phyloP scores from a whole-genome alignment of 2,888 invertebrate genomes.

The Drosophila kanekoi region DNA sequence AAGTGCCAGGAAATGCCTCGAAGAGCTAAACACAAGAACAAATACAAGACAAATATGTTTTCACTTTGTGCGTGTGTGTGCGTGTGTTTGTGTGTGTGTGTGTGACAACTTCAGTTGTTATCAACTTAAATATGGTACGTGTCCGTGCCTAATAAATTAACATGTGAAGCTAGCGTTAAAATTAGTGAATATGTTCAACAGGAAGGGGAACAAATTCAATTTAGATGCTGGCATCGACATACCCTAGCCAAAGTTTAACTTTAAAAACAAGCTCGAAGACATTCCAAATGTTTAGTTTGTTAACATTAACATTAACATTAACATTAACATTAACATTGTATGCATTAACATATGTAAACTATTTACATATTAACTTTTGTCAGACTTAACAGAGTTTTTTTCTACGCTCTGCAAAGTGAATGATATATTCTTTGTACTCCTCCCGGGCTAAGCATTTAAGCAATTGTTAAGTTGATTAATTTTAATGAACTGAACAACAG shows the following conservation, averaged over 20 bases:
- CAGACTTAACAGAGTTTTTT: too few relatives aligned
- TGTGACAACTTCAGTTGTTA: conserved; percentile 51
- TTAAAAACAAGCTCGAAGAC: background rate
- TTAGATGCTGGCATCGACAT: background rate
- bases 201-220: conserved; percentile 16
- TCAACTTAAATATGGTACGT: conserved; percentile 52
- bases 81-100: background rate
- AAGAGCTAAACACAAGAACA: conserved; percentile 39
- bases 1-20: conserved; percentile 49
- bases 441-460: background rate
- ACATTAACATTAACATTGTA: background rate
- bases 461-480: conserved; percentile 24
- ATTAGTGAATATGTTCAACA: conserved; percentile 34
- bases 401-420: background rate
- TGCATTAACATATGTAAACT: too few relatives aligned
- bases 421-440: conserved; percentile 6
- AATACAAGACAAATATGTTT: conserved; percentile 33
- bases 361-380: too few relatives aligned
- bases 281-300: too few relatives aligned
- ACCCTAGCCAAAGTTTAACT: background rate
- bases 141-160: conserved; percentile 74
- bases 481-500: conserved; percentile 41
- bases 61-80: conserved; percentile 15
- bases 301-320: background rate
- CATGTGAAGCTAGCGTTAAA: conserved; percentile 65